A percentile compares a stretch with the other conserved stretches of the same genome.
These are phyloP conservation scores for Mola mola DNA, from an alignment of 2,113 vertebrate genomes.

Conservation along the genomic window DNA sequence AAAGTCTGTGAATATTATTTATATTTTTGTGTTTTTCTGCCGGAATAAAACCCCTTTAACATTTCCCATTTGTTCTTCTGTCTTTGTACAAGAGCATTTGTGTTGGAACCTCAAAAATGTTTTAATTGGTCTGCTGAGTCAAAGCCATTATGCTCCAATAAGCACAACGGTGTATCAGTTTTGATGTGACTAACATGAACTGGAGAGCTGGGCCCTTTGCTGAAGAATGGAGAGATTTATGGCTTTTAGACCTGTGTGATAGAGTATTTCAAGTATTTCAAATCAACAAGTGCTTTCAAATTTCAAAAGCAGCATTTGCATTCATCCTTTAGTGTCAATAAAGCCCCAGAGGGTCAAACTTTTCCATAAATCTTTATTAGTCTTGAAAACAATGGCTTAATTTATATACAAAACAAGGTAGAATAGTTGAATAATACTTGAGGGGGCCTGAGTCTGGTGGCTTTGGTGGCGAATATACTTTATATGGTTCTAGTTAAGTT, in stretches of 20 bases:
- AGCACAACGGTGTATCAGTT: conserved; percentile 40
- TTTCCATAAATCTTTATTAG: conserved; percentile 75
- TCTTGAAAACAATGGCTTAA: conserved; percentile 75
- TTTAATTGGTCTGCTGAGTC: conserved; percentile 2
- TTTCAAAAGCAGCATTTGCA: conserved; percentile 15
- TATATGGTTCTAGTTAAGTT: conserved; percentile 61
- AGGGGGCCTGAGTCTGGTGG: conserved; percentile 63
- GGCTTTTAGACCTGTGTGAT: conserved; percentile 4
- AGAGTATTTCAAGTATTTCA: conserved; percentile 9
- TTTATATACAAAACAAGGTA: conserved; percentile 75
- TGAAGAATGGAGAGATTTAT: conserved; percentile 18
- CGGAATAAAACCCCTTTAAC: conserved; percentile 70
- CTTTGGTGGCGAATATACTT: conserved; percentile 73
- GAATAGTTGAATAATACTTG: conserved; percentile 66
- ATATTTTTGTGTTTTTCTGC: conserved; percentile 74
- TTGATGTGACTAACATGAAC: conserved; percentile 39
- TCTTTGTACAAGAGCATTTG: background rate
- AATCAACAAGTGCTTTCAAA: conserved; percentile 5
- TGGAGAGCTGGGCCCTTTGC: background rate
- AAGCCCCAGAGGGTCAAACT: conserved; percentile 6
- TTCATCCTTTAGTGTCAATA: background rate
- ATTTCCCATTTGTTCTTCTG: conserved; percentile 10
- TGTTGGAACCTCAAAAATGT: background rate
- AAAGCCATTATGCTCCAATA: conserved; percentile 1
- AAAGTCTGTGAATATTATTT: conserved; percentile 78